phyloP scores from a whole-genome alignment of 2,113 vertebrate species.

The Romanogobio albipinnatus region DNA sequence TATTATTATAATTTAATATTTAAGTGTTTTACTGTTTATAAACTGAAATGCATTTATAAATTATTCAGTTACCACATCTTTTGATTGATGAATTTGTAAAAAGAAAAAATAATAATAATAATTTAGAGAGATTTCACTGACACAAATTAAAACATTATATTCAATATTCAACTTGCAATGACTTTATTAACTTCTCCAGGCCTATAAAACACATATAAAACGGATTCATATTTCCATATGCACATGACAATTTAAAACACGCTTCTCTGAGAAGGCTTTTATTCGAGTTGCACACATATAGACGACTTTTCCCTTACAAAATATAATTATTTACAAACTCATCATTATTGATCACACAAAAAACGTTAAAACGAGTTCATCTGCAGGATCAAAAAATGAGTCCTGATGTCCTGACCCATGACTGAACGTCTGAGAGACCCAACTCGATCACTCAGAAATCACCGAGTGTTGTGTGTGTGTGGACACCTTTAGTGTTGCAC shows the following conservation, averaged over 20 bases:
- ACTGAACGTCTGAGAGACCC: not conserved
- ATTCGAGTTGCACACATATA: constrained; percentile 12
- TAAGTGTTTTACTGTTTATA: not conserved
- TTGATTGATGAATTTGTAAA: not conserved
- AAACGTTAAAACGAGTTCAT: not conserved
- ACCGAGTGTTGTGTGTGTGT: not conserved
- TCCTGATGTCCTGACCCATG: not conserved
- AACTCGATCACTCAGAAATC: not conserved
- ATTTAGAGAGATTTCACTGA: not conserved
- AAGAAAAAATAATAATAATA: not conserved
- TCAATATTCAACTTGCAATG: not conserved
- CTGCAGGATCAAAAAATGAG: not conserved
- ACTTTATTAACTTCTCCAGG: not conserved
- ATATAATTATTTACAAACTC: constrained; percentile 15
- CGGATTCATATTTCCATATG: too few species aligned
- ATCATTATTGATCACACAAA: not conserved
- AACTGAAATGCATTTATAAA: not conserved
- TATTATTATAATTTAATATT: too few species aligned
- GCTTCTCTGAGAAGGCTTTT: not conserved
- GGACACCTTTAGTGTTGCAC: not conserved
- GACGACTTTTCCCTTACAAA: constrained; percentile 13
- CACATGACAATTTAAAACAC: not conserved
- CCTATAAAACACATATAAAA: not conserved
- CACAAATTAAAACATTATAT: not conserved
- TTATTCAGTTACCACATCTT: not conserved